Evolutionary conservation across 2,113 vertebrate genomes (phyloP).

Genomic region (Oriolus oriolus): DNA sequence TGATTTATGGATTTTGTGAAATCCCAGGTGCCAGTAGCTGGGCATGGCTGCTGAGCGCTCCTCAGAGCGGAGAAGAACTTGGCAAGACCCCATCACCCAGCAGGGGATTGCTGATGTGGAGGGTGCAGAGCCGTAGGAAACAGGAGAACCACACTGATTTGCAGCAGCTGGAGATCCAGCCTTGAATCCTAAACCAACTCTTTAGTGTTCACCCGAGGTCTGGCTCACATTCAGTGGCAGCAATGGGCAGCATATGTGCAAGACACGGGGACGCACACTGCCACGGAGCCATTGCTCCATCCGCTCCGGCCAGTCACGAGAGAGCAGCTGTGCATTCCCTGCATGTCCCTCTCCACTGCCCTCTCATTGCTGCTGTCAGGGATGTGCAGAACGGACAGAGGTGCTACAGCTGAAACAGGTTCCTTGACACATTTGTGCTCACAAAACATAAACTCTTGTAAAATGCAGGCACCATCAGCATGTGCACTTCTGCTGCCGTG

Average conservation of each 20-base stretch:
- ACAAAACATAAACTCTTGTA: background rate
- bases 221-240: background rate
- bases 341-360: rapidly evolving
- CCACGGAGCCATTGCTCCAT: background rate
- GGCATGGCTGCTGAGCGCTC: background rate
- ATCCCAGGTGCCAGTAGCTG: background rate
- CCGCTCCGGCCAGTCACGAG: rapidly evolving
- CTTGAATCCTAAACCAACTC: background rate
- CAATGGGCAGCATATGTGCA: background rate
- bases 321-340: rapidly evolving
- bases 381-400: background rate
- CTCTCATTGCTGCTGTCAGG: background rate
- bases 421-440: background rate
- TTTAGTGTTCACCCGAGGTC: background rate
- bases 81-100: background rate
- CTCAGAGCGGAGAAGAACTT: background rate
- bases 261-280: rapidly evolving
- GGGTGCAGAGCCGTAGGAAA: background rate
- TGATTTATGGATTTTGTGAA: background rate
- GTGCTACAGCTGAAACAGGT: background rate
- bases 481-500: background rate
- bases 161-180: background rate
- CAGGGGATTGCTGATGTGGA: background rate
- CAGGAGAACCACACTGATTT: background rate
- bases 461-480: background rate